A percentile compares a stretch with the other conserved stretches of the same genome.
Evolutionary conservation across 2,797 vertebrate genomes (phyloP).

Genomic region (Enoplosus armatus): DNA sequence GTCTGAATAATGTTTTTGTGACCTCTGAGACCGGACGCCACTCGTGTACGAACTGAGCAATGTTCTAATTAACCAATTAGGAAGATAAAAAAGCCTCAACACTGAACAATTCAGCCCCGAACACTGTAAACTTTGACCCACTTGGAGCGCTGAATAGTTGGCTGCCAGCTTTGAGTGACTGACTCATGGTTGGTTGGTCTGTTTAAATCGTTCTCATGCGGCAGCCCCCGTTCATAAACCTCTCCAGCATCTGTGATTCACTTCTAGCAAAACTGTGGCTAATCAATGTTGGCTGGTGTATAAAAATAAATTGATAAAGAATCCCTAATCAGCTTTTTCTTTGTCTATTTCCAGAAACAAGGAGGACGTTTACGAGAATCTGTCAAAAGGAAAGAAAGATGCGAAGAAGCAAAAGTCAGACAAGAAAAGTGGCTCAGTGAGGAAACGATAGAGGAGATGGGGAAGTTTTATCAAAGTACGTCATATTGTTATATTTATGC

Average conservation of each 20-base stretch:
- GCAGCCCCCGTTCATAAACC: conserved; percentile 21
- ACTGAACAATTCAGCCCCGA: conserved; percentile 15
- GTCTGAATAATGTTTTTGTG: conserved; percentile 37
- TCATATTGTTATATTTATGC: conserved; percentile 71
- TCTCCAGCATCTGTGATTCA: neutral
- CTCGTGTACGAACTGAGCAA: conserved; percentile 1
- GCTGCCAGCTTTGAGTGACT: conserved; percentile 51
- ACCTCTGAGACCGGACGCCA: conserved; percentile 9
- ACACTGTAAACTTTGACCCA: conserved; percentile 53
- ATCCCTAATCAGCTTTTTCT: conserved; percentile 12
- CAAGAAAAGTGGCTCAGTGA: conserved; percentile 90
- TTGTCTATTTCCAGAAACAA: conserved; percentile 83
- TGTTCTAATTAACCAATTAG: conserved; percentile 52
- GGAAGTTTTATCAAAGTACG: conserved; percentile 33
- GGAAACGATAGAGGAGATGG: conserved; percentile 87
- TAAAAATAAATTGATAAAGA: neutral
- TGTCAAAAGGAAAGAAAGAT: conserved; percentile 90
- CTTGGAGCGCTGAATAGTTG: conserved; percentile 36
- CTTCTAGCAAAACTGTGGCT: conserved; percentile 14
- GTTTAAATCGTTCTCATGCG: conserved; percentile 32
- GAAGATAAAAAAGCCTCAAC: conserved; percentile 21
- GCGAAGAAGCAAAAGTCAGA: conserved; percentile 89
- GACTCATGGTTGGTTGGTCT: conserved; percentile 25
- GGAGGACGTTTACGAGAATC: conserved; percentile 93
- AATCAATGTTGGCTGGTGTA: neutral